Conservation (phyloP, 2,888 invertebrate species). For the Drosophila mulleri region DNA sequence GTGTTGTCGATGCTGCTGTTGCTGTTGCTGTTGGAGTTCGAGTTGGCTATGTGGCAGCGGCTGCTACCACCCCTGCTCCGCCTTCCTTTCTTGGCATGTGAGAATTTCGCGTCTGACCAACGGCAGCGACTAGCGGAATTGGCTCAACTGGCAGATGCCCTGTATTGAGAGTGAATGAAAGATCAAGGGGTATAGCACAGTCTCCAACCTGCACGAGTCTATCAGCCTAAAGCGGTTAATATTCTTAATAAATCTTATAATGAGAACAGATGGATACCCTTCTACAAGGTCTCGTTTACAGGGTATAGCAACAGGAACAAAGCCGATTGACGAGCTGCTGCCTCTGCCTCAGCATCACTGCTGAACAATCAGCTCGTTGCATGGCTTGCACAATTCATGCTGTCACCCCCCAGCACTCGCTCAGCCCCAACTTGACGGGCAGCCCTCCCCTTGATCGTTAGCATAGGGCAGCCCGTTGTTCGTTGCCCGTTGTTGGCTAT, state of each 20-base stretch:
- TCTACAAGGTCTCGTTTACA: background rate
- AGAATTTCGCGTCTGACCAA: constrained; percentile 63
- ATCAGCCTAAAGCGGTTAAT: too few species aligned
- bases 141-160: background rate
- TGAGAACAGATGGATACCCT: background rate
- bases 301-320: constrained; percentile 52
- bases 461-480: constrained; percentile 45
- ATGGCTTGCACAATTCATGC: constrained; percentile 51
- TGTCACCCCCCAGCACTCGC: background rate
- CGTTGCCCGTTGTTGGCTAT: constrained; percentile 71
- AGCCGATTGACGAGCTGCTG: constrained; percentile 69
- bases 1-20: background rate
- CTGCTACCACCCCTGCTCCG: background rate
- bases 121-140: background rate
- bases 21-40: background rate
- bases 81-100: constrained; percentile 50
- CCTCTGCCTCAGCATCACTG: constrained; percentile 30
- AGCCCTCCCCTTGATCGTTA: constrained; percentile 17
- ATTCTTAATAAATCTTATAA: too few species aligned
- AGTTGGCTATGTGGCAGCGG: constrained; percentile 9
- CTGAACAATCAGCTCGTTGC: constrained; percentile 70
- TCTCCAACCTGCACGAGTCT: too few species aligned
- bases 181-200: background rate
- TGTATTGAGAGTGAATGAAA: background rate
- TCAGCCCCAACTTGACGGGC: background rate